These are phyloP conservation scores for Fundulus diaphanus DNA, from an alignment of 2,797 vertebrate species.

Conservation along the genomic window DNA sequence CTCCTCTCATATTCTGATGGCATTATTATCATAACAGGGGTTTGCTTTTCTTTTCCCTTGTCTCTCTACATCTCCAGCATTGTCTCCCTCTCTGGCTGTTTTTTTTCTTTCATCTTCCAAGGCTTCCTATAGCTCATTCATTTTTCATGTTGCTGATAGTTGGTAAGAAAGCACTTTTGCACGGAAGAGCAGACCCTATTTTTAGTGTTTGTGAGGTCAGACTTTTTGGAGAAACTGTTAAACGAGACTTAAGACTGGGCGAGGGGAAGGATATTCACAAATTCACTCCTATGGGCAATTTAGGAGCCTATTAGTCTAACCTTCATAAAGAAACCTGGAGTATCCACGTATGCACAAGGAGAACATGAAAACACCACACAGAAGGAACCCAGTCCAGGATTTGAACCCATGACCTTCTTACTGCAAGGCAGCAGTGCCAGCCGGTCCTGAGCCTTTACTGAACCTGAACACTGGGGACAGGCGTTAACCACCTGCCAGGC, in stretches of 20 bases:
- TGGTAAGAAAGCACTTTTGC: slow-evolving; percentile 27
- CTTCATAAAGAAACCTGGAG: neutral
- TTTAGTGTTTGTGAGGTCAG: slow-evolving; percentile 4
- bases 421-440: neutral
- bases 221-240: slow-evolving; percentile 7
- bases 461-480: neutral
- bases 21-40: neutral
- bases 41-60: slow-evolving; percentile 1
- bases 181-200: slow-evolving; percentile 14
- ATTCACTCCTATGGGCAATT: neutral
- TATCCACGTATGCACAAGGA: neutral
- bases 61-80: slow-evolving; percentile 4
- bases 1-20: slow-evolving; percentile 1
- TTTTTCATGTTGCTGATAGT: slow-evolving; percentile 55
- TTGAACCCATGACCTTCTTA: neutral
- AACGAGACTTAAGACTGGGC: neutral
- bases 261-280: neutral
- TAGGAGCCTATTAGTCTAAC: neutral
- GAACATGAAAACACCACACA: neutral
- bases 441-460: neutral
- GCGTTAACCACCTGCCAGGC: neutral
- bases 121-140: slow-evolving; percentile 41
- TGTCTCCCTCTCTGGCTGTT: slow-evolving; percentile 6
- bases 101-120: slow-evolving; percentile 5
- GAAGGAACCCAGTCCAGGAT: neutral